These are phyloP conservation scores for Alaudala cheleensis DNA, from an alignment of 2,113 vertebrate species.

Conservation along the genomic window DNA sequence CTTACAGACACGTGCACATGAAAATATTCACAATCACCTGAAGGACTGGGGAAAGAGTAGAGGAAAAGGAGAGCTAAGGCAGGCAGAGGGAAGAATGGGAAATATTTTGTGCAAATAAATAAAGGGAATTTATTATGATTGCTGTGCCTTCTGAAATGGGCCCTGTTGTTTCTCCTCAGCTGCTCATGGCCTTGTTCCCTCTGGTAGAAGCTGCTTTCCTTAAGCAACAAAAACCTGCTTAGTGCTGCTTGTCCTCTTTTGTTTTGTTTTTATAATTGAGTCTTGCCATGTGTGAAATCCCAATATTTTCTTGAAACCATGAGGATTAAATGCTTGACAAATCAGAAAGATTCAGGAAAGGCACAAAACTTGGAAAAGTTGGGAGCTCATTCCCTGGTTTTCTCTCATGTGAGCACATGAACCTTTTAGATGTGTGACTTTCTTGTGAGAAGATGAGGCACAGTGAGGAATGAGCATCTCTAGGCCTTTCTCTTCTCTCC, in stretches of 20 bases:
- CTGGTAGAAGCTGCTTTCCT: neutral
- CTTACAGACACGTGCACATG: neutral
- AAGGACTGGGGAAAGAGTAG: neutral
- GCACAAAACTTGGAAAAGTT: neutral
- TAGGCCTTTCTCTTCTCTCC: neutral
- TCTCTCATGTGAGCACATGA: neutral
- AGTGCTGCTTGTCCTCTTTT: constrained; percentile 5
- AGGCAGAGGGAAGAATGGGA: neutral
- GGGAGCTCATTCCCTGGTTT: neutral
- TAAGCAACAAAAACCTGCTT: neutral
- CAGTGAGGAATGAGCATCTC: neutral
- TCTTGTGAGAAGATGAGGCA: neutral
- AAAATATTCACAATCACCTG: neutral
- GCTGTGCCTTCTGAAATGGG: neutral
- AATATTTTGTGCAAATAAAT: neutral
- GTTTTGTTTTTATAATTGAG: constrained; percentile 36
- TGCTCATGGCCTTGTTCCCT: neutral
- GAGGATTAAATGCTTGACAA: constrained; percentile 8
- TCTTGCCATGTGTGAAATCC: constrained; percentile 33
- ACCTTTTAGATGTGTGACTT: neutral
- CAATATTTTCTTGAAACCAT: neutral
- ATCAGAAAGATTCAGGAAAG: neutral
- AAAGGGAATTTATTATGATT: neutral
- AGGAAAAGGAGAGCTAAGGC: neutral
- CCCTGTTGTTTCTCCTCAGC: neutral